phyloP scores from a whole-genome alignment of 2,888 invertebrate species.

The Synergus laeviventris region DNA sequence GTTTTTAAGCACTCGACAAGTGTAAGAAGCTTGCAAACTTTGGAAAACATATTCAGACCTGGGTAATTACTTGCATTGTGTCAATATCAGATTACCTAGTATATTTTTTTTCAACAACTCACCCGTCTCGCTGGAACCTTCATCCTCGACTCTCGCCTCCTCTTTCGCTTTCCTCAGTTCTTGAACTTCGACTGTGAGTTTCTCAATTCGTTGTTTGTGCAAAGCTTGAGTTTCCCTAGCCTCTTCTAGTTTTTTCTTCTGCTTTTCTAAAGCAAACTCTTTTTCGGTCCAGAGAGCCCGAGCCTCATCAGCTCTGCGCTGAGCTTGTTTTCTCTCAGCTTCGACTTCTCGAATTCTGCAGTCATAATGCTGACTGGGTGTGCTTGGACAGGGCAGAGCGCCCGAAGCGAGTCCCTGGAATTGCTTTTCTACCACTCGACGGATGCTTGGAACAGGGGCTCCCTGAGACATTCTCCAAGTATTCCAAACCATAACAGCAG shows the following conservation, averaged over 20 bases:
- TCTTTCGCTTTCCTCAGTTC: conserved; percentile 43
- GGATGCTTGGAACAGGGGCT: conserved; percentile 51
- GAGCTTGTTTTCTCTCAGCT: conserved; percentile 65
- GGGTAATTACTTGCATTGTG: neutral
- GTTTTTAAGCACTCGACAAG: neutral
- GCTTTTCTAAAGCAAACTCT: conserved; percentile 55
- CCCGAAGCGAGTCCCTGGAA: conserved; percentile 48
- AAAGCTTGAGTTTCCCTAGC: conserved; percentile 61
- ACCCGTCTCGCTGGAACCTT: conserved; percentile 41
- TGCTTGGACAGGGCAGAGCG: conserved; percentile 44
- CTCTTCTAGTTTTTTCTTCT: conserved; percentile 59
- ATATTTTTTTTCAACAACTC: neutral
- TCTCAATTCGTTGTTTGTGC: conserved; percentile 56
- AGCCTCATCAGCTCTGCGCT: conserved; percentile 62
- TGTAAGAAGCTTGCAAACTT: neutral
- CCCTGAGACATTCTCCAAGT: conserved; percentile 75
- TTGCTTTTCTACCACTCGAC: conserved; percentile 60
- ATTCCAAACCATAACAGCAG: conserved; percentile 81
- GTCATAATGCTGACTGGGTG: conserved; percentile 66
- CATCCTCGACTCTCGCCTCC: conserved; percentile 47
- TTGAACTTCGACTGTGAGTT: conserved; percentile 57
- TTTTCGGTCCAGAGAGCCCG: conserved; percentile 60
- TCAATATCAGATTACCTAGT: neutral
- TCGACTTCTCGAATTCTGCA: conserved; percentile 66
- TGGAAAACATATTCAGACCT: neutral